Evolutionary conservation across 2,797 vertebrate species (phyloP), one percentile per base, ranked within the genome.

Genomic region (Naso thynnoides): DNA sequence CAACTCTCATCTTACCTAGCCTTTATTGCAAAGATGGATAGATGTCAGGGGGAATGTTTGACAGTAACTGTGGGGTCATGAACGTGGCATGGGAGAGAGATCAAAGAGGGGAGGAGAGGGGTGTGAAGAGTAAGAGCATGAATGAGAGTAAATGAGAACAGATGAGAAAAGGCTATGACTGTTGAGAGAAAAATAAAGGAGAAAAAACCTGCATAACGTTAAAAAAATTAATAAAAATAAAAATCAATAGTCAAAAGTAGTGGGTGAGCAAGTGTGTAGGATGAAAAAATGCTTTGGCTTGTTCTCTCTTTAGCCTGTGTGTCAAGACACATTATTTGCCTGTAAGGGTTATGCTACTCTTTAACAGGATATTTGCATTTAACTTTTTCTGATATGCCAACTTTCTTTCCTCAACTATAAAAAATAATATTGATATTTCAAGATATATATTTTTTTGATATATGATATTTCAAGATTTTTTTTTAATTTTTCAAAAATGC

Each of bases 121-220:
- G 26, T 8, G 4, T 39, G 38, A 24, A 41, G 44, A 68, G 72
- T 39, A 41, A 65, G 15, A 31, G 61, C 45, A 44, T 65, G 63
- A 72, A 82, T 74, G 62, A 70, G 42, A 70, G 38, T 62, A 78
- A 84, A 73, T 70, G 77, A 86, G 44, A 76, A 62, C 53, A 73
- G 60, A 74, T 75, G 61, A 79, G 65, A 85, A 85, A 89, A 79
- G 70, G 58, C 70, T 63, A 4, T 44, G 58, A 60, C 18, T 5
- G 29, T 47, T 78, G 39, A 49, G 63, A 65, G 65, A 70, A 66
- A 79, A 58, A 44, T 29, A 39, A n/a, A 72, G 21, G 53, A 16
- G 36, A 3, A 14, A 14, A 19, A n/a, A n/a, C n/a, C n/a, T n/a
- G n/a, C n/a, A n/a, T n/a, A n/a, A n/a, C n/a, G n/a, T n/a, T n/a